Evolutionary conservation across 2,113 vertebrate genomes (phyloP).

Genomic region (Polypterus bichir): DNA sequence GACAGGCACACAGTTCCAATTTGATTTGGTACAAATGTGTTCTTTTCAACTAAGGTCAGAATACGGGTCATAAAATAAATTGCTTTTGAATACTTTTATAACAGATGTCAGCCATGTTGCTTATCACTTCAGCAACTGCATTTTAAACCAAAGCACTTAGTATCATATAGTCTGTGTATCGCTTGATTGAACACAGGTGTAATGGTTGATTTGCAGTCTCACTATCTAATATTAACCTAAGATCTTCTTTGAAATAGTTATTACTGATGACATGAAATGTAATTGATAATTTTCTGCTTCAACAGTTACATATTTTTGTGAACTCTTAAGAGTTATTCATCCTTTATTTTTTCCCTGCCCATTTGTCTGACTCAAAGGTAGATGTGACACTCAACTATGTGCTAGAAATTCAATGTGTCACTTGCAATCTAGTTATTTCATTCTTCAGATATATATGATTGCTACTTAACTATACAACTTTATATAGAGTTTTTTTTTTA

Average conservation of each 20-base stretch:
- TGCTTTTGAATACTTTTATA: slow-evolving; percentile 58
- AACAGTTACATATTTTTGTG: slow-evolving; percentile 75
- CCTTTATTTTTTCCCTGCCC: slow-evolving; percentile 48
- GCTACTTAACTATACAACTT: no score
- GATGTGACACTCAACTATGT: slow-evolving; percentile 54
- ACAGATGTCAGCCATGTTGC: slow-evolving; percentile 69
- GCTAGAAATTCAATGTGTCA: slow-evolving; percentile 70
- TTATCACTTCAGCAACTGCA: slow-evolving; percentile 54
- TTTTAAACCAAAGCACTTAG: slow-evolving; percentile 54
- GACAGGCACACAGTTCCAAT: slow-evolving; percentile 17
- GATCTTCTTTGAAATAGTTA: slow-evolving; percentile 91
- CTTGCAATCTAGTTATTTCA: slow-evolving; percentile 62
- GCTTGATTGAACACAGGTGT: slow-evolving; percentile 80
- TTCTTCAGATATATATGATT: slow-evolving; percentile 42
- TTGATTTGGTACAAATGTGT: slow-evolving; percentile 39
- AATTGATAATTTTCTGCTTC: slow-evolving; percentile 97
- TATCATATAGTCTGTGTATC: slow-evolving; percentile 43
- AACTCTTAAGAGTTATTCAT: slow-evolving; percentile 73
- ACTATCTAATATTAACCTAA: slow-evolving; percentile 74
- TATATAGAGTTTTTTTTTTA: no score
- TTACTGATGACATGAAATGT: slow-evolving; percentile 88
- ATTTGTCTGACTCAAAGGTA: slow-evolving; percentile 60
- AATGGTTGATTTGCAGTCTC: slow-evolving; percentile 78
- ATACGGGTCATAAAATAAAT: slow-evolving; percentile 59
- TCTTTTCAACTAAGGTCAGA: slow-evolving; percentile 44